Evolutionary conservation across 1,140 invertebrate species (phyloP), one percentile per base, ranked within the genome.

Genomic region (Cyphomyrmex costatus): DNA sequence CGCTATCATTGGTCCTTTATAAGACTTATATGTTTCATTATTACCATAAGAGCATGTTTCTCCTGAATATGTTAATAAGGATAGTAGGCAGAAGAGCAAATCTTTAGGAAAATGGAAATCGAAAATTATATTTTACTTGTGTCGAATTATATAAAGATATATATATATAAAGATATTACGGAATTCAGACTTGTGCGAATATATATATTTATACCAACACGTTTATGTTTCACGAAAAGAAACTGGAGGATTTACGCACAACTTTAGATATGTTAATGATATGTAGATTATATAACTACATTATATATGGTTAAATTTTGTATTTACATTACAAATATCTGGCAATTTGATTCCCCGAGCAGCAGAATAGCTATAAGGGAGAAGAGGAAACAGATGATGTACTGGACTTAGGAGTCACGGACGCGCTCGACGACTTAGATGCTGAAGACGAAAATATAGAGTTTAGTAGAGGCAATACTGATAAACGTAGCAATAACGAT

Each of bases 291-390:
- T 91, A 91, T 91, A 91, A 91, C 79, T 60, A 88, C 53, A 42
- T 71, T 70, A 80, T 42, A 80, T 42, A 63, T 70, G 78, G 86
- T 56, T 83, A 78, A 86, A 74, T 88, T 61, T 86, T 49, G 61
- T 88, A 87, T 85, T 88, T 90, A 33, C 86, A 90, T 90, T 91
- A 90, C 89, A 91, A 91, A 91, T 90, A 92, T 95, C 91, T 94
- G 93, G 92, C 91, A 93, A 94, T 95, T 95, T 95, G 94, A 94
- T 95, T 94, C 93, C 92, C 89, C 91, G 93, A 94, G 94, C 94
- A 95, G 94, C 93, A 94, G 93, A 94, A 92, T 95, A 94, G 92
- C 94, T 94, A 93, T 95, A 95, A 95, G 92, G 95, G 93, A 93
- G 94, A 95, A 93, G 95, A 95, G 93, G 95, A 95, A 90, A 95